Base-by-base conservation (phyloP, 2,113 vertebrate species). In the Oncorhynchus gorbuscha region DNA sequence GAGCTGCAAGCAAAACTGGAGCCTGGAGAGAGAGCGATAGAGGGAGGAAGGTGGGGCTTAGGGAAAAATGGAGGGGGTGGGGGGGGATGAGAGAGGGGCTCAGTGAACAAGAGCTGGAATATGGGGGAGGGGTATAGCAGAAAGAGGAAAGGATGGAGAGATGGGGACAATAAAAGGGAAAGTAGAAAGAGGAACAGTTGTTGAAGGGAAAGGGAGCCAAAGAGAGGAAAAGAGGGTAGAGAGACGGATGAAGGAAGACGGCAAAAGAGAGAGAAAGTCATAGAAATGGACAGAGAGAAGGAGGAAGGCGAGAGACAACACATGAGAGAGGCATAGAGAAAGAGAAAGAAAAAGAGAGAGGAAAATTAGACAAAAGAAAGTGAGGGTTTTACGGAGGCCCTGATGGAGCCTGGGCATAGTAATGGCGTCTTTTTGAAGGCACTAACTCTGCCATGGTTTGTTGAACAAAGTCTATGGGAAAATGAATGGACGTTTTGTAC, bases 1-100 rank as follows among this genome's bases (percentile, higher is more conserved):
- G 6, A 28, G 78, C 83, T 80, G 48, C 68, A 9, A 82, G 86
- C 83, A 5, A 79, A 83, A 83, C 39, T 80, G 83, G 81, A 81
- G 49, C 51, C 39, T 58, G 62, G 62, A 74, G 30, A 62, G 72
- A 39, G 58, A 69, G 48, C 69, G 24, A 4, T 62, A 81, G 77
- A 79, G 83, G 82, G 79, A 66, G 87, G 85, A 87, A 81, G 90
- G 87, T 75, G 83, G 39, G 90, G 65, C 77, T 84, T 0, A 22
- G 78, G 3, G 59, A 13, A 51, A 49, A 28, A 30, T 14, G 4
- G 71, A 18, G 55, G 28, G 71, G 20, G 70, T 28, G 71, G 72
- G 59, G 58, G 24, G 13, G 6, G 58, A 24, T n/a, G 28, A 67
- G 64, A 75, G 65, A 39, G 71, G 51, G 51, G 45, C 48, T 49